Evolutionary conservation across 2,113 vertebrate species (phyloP), one percentile per base, ranked within the genome.

Genomic region (Corythoichthys haematopterus): DNA sequence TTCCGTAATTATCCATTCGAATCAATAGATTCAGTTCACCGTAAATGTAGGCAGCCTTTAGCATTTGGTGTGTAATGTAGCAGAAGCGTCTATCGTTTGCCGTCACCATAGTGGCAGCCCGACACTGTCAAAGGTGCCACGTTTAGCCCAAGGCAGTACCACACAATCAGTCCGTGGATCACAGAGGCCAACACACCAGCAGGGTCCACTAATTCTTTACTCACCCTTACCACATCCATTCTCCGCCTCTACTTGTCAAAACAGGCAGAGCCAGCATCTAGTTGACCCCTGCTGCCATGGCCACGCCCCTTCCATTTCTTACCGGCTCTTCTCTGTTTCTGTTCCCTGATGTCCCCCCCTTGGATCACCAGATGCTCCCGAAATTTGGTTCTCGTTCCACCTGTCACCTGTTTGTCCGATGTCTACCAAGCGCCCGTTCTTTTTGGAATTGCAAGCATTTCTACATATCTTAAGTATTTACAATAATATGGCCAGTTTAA

Each of bases 21-120:
- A 79, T 77, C 80, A 73, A 56, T 71, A 53, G 50, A 68, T 82
- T 82, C 46, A 79, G 77, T 66, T 66, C 76, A 73, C 66, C 67
- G 57, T 75, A 79, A 85, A 68, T 71, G 62, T 66, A 78, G 79
- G 72, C 71, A 70, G 66, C 74, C 74, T 73, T 77, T 70, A 71
- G 53, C 70, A 36, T 82, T 88, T 84, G 84, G 70, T 81, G 87
- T 80, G 53, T 80, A 84, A 82, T 85, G 76, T 79, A 86, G 79
- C 84, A 82, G 85, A 87, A 85, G 76, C 79, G 51, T 80, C 70
- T 74, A 36, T 71, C 79, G 16, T 59, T 78, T 79, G 76, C 77
- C 66, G 37, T 69, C 60, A 4, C 76, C 70, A 74, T 84, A 76
- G 83, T 77, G 72, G 76, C 85, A 79, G 82, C 85, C 82, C 51